These are phyloP conservation scores for Eptatretus atami DNA, from an alignment of 2,797 vertebrate species.

Conservation along the genomic window DNA sequence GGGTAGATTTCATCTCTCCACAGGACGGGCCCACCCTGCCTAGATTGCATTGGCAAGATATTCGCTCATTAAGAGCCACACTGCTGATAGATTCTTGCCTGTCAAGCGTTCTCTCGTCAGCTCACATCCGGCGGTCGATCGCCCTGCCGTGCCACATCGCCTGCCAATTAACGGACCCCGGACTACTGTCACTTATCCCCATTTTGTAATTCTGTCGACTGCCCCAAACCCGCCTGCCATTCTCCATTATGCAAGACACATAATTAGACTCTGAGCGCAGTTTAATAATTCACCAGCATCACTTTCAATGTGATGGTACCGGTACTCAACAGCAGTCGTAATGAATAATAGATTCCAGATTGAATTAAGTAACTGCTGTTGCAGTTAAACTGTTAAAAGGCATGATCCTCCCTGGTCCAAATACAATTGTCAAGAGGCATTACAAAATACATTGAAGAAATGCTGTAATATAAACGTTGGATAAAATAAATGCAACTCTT, in stretches of 20 bases:
- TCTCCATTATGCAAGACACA: slow-evolving; percentile 4
- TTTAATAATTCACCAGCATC: slow-evolving; percentile 5
- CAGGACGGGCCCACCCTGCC: no score
- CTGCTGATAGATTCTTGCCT: no score
- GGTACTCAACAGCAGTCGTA: slow-evolving; percentile 3
- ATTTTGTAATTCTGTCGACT: neutral
- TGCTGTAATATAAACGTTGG: no score
- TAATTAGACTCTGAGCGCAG: slow-evolving; percentile 3
- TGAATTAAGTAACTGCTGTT: slow-evolving; percentile 5
- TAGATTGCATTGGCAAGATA: no score
- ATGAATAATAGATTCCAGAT: slow-evolving; percentile 5
- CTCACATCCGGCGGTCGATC: neutral
- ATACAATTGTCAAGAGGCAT: no score
- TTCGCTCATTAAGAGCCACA: no score
- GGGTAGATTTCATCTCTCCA: no score
- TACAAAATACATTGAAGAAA: no score
- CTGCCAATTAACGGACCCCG: neutral
- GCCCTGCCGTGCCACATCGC: neutral
- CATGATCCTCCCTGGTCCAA: neutral
- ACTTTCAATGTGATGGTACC: slow-evolving; percentile 3
- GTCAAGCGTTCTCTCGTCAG: no score
- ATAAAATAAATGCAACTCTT: no score
- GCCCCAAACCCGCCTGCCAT: slow-evolving; percentile 3
- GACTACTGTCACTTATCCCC: no score
- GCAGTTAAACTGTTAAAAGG: slow-evolving; percentile 3